phyloP scores from a whole-genome alignment of 2,888 invertebrate species.

The Gymnoscelis rufifasciata region DNA sequence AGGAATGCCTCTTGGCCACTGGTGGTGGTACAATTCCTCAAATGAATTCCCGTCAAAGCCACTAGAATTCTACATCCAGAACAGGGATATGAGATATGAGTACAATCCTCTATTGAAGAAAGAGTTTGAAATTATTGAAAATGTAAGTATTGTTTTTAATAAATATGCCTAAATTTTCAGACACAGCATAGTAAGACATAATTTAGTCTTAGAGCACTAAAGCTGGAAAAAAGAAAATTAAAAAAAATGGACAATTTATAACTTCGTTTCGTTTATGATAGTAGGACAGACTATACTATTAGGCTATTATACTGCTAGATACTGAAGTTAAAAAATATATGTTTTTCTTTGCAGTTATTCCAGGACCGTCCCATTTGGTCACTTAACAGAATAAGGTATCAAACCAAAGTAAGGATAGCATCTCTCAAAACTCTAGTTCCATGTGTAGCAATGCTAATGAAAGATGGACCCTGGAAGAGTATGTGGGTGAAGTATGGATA shows the following conservation, averaged over 20 bases:
- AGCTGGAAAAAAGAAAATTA: too few relatives aligned
- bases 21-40: conserved; percentile 81
- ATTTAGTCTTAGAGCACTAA: too few relatives aligned
- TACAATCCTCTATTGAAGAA: conserved; percentile 53
- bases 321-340: too few relatives aligned
- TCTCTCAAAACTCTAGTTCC: conserved; percentile 89
- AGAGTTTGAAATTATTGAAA: conserved; percentile 68
- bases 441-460: conserved; percentile 89
- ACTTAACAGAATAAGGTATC: conserved; percentile 84
- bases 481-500: conserved; percentile 95
- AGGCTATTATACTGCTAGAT: too few relatives aligned
- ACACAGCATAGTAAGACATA: background rate
- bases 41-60: conserved; percentile 82
- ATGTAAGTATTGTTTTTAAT: conserved; percentile 41
- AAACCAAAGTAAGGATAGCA: conserved; percentile 79
- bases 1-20: conserved; percentile 70
- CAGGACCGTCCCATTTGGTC: conserved; percentile 95
- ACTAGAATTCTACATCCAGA: conserved; percentile 76
- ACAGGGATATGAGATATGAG: conserved; percentile 60
- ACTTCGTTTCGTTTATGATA: too few relatives aligned
- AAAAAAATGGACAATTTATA: too few relatives aligned
- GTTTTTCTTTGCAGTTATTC: conserved; percentile 81
- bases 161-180: background rate
- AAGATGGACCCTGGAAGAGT: conserved; percentile 94
- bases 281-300: too few relatives aligned